Percentiles rank a stretch among this genome's conserved stretches.
Conservation (phyloP, 2,888 invertebrate genomes). For the Brenthis ino region DNA sequence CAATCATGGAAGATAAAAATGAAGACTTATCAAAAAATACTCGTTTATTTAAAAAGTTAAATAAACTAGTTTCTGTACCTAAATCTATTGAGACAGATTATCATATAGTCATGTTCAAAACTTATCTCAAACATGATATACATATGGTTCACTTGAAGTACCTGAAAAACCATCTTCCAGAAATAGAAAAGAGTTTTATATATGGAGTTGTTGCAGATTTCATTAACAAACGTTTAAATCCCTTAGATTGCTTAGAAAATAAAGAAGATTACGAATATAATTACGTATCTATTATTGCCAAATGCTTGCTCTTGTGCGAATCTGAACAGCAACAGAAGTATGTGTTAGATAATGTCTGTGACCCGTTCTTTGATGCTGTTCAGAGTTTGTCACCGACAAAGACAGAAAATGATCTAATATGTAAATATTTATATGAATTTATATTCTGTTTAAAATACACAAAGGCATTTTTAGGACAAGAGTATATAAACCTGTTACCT, state of each 20-base stretch:
- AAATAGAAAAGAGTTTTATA: conserved; percentile 45
- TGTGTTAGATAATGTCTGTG: conserved; percentile 47
- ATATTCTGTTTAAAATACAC: conserved; percentile 50
- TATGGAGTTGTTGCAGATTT: conserved; percentile 42
- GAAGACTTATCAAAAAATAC: conserved; percentile 27
- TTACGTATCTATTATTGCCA: conserved; percentile 51
- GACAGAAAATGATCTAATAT: conserved; percentile 19
- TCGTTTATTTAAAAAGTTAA: conserved; percentile 23
- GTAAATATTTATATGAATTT: conserved; percentile 45
- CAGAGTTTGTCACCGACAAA: conserved; percentile 33
- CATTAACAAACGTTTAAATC: conserved; percentile 42
- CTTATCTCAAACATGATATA: conserved; percentile 40
- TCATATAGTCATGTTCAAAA: conserved; percentile 48
- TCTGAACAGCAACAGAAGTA: conserved; percentile 45
- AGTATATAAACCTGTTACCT: conserved; percentile 50
- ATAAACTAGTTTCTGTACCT: conserved; percentile 46
- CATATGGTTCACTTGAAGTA: conserved; percentile 44
- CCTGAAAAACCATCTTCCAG: conserved; percentile 47
- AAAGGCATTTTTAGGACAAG: conserved; percentile 49
- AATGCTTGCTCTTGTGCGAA: conserved; percentile 53
- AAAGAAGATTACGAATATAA: conserved; percentile 12
- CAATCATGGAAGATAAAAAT: conserved; percentile 45
- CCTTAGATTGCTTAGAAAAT: conserved; percentile 31
- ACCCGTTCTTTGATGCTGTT: conserved; percentile 50
- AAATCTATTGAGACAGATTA: conserved; percentile 51